Evolutionary conservation across 2,113 vertebrate genomes (phyloP).

Genomic region (Acanthochromis polyacanthus): DNA sequence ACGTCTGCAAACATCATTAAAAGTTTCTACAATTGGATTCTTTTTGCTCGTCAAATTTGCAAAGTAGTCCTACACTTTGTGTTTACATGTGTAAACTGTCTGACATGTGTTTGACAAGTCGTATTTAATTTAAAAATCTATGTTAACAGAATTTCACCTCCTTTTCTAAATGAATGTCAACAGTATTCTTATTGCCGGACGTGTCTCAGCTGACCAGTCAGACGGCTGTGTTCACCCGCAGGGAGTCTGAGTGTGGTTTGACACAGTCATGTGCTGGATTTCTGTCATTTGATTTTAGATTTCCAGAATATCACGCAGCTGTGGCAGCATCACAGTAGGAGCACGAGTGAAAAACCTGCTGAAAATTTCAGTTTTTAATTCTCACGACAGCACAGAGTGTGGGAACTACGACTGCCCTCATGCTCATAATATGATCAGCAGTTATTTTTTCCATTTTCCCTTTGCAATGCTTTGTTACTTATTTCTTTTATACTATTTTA

Average conservation of each 20-base stretch:
- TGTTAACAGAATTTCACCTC: constrained; percentile 11
- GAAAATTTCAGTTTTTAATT: background rate
- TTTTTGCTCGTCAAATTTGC: constrained; percentile 37
- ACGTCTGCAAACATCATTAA: constrained; percentile 61
- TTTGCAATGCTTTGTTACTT: no score
- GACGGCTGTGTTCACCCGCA: background rate
- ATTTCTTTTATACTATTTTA: no score
- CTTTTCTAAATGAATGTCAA: constrained; percentile 35
- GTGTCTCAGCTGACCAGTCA: constrained; percentile 4
- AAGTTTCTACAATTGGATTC: constrained; percentile 48
- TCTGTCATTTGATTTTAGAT: background rate
- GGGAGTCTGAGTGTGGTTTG: background rate
- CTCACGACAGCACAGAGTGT: no score
- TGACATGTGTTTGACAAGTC: constrained; percentile 14
- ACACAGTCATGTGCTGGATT: background rate
- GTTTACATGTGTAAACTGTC: background rate
- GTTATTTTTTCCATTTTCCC: no score
- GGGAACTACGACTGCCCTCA: no score
- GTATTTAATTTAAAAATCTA: constrained; percentile 48
- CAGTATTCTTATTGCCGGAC: background rate
- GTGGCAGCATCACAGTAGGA: background rate
- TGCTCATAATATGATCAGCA: no score
- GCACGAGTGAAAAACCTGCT: background rate
- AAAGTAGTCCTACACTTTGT: constrained; percentile 22
- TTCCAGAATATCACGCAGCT: background rate